These are phyloP conservation scores for Leptocoma aspasia DNA, from an alignment of 2,113 vertebrate species.

Conservation along the genomic window DNA sequence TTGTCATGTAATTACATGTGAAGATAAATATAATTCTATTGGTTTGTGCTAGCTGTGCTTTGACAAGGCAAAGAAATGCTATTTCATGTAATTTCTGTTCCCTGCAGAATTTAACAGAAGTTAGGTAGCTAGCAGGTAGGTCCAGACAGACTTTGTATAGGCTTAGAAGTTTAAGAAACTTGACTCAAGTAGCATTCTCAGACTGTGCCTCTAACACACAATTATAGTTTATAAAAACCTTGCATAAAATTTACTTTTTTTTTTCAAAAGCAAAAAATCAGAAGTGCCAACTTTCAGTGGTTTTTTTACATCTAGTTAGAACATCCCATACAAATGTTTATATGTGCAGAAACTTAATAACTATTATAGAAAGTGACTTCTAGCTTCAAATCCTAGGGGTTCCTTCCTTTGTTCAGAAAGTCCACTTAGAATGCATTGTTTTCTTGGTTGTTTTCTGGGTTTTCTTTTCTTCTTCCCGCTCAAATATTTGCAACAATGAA, in stretches of 20 bases:
- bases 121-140: not conserved
- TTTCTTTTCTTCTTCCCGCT: not conserved
- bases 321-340: not conserved
- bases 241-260: not conserved
- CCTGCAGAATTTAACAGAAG: not conserved
- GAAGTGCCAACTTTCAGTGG: accelerated
- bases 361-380: not conserved
- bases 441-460: not conserved
- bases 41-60: not conserved
- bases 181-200: not conserved
- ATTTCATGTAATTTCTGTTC: not conserved
- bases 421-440: not conserved
- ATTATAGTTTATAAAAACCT: not conserved
- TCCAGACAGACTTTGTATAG: not conserved
- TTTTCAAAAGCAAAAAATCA: not conserved
- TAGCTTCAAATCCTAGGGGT: not conserved
- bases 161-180: not conserved
- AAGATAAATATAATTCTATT: not conserved
- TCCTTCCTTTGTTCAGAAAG: not conserved
- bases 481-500: not conserved
- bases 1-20: not conserved
- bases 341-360: not conserved
- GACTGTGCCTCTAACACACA: accelerated
- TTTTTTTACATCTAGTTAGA: not conserved
- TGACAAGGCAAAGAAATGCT: not conserved